A percentile compares a stretch with the other conserved stretches of the same genome.
Conservation (phyloP, 2,888 invertebrate species). For the Hydriomena furcata region DNA sequence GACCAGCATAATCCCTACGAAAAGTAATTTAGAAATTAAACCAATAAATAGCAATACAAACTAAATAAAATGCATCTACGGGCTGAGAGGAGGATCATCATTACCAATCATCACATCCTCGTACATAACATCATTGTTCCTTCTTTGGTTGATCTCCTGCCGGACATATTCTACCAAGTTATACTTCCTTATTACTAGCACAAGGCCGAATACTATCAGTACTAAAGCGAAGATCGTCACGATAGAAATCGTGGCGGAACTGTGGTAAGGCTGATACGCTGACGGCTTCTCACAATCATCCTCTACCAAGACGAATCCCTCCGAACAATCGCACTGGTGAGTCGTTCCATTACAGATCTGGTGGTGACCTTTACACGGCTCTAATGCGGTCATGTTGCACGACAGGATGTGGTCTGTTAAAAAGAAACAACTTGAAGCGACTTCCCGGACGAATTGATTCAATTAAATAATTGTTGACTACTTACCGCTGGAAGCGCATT, state of each 20-base stretch:
- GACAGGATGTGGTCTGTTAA: conserved; percentile 80
- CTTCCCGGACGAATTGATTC: conserved; percentile 73
- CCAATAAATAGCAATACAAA: conserved; percentile 41
- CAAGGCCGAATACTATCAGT: conserved; percentile 64
- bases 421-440: conserved; percentile 45
- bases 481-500: conserved; percentile 70
- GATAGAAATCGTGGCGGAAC: conserved; percentile 59
- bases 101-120: conserved; percentile 83
- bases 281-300: conserved; percentile 52
- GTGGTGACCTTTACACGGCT: conserved; percentile 55
- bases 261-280: conserved; percentile 36
- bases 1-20: conserved; percentile 22
- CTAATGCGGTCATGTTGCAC: conserved; percentile 61
- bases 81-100: conserved; percentile 77
- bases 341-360: conserved; percentile 59
- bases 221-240: conserved; percentile 68
- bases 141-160: conserved; percentile 65
- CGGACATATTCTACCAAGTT: conserved; percentile 69
- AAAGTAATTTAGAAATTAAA: conserved; percentile 20
- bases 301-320: conserved; percentile 53
- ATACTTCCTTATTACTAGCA: conserved; percentile 73
- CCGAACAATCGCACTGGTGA: conserved; percentile 56
- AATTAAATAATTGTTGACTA: conserved; percentile 79
- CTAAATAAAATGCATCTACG: conserved; percentile 48
- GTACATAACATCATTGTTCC: conserved; percentile 74